Evolutionary conservation across 1,140 invertebrate species (phyloP), one percentile per base, ranked within the genome.

Genomic region (Anastrepha obliqua): DNA sequence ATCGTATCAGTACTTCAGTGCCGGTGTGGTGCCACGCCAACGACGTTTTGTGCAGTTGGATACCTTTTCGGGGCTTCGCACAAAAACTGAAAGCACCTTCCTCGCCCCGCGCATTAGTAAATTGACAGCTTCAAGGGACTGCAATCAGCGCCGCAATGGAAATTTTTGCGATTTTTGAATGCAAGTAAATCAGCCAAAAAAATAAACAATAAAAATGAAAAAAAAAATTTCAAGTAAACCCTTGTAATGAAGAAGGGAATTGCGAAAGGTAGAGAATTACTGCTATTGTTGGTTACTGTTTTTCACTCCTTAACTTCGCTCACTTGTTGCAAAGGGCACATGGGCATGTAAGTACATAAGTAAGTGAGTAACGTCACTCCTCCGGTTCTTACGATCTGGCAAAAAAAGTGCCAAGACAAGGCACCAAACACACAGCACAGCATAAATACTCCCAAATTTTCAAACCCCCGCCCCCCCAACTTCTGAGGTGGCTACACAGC

Each of bases 391-490:
- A 51, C 47, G 74, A 17, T 51, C 11, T 11, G 74, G 8, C 60
- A 62, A 62, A 62, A 62, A 62, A 62, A 55, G 60, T 62, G 60
- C 9, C 47, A 55, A 81, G 74, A 81, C 44, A 81, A 81, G 74
- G 15, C 74, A 55, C 3, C n/a, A 67, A 39, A 67, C n/a, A 39
- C n/a, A 67, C n/a, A 62, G 17, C 13, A 39, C 64, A 39, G 39
- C 8, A 67, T 39, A 67, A 67, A 39, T 7, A 67, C 51, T 6
- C 74, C 44, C 15, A 74, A 74, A 47, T 51, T 9, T 81, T 42
- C 74, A 5, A 9, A 55, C 47, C 74, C 47, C n/a, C 7, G 1
- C 42, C 7, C 47, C 74, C 47, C 13, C 13, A 17, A 29, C 0
- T 62, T 4, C 4, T 5, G n/a, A 62, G n/a, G 15, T 9, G 60